Conservation (phyloP, 2,888 invertebrate genomes). For the Ptycholaimellus sp. region DNA sequence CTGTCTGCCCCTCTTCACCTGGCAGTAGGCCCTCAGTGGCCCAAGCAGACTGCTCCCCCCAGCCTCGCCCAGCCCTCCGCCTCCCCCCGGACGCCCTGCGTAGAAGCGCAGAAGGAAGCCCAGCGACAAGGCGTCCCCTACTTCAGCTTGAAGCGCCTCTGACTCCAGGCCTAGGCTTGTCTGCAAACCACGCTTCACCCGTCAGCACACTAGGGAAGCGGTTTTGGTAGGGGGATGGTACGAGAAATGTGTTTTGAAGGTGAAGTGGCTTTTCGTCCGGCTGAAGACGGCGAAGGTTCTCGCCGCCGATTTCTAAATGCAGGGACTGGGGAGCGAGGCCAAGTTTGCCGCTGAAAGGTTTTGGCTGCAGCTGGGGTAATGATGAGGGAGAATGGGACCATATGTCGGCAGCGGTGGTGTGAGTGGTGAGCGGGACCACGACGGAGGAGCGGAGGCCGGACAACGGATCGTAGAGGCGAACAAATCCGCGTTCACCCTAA, state of each 20-base stretch:
- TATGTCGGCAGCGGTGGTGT: constrained; percentile 25
- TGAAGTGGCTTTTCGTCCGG: constrained; percentile 27
- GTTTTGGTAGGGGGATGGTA: constrained; percentile 4
- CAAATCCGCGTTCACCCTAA: constrained; percentile 8
- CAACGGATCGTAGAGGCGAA: constrained; percentile 9
- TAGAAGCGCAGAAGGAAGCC: constrained; percentile 12
- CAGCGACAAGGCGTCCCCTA: constrained; percentile 25
- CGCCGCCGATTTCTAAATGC: constrained; percentile 28
- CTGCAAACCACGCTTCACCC: too few relatives aligned
- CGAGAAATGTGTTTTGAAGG: constrained; percentile 26
- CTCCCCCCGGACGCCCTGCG: constrained; percentile 6
- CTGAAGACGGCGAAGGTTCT: constrained; percentile 26
- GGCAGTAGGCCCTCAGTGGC: too few relatives aligned
- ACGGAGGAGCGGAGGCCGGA: constrained; percentile 12
- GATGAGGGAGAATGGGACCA: too few relatives aligned
- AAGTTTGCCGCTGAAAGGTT: constrained; percentile 23
- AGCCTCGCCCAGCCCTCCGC: too few relatives aligned
- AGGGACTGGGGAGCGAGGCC: constrained; percentile 24
- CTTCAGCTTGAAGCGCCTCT: too few relatives aligned
- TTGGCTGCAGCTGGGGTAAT: too few relatives aligned
- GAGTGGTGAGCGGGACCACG: constrained; percentile 25
- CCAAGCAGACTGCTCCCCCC: too few relatives aligned
- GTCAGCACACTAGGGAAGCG: constrained; percentile 11
- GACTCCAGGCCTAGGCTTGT: too few relatives aligned
- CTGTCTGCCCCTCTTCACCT: too few relatives aligned